phyloP scores from a whole-genome alignment of 2,113 vertebrate genomes.

The Galemys pyrenaicus region DNA sequence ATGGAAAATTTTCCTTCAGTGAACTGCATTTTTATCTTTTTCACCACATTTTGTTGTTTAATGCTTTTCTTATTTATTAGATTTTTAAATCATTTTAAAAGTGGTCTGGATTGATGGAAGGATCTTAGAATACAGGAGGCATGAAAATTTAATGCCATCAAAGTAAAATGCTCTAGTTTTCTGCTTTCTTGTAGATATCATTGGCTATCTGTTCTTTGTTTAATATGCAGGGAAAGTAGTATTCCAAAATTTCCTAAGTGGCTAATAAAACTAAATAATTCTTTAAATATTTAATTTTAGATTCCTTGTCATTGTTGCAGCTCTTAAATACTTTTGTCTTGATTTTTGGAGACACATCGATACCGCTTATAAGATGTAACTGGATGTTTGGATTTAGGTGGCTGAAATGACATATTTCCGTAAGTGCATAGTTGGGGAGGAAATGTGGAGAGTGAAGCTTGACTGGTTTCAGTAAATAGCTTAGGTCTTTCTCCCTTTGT shows the following conservation, averaged over 20 bases:
- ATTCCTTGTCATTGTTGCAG: not conserved
- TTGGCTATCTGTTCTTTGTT: not conserved
- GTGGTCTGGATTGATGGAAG: not conserved
- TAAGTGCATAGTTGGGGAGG: not conserved
- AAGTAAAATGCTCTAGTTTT: not conserved
- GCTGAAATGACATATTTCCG: not conserved
- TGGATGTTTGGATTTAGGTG: not conserved
- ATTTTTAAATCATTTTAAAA: constrained; percentile 11
- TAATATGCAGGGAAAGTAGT: not conserved
- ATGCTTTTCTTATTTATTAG: not conserved
- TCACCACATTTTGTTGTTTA: not conserved
- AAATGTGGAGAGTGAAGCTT: not conserved
- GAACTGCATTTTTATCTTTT: constrained; percentile 13
- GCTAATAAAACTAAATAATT: not conserved
- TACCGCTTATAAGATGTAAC: not conserved
- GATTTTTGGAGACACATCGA: not conserved
- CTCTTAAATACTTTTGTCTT: not conserved
- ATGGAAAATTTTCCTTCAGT: not conserved
- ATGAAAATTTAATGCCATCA: not conserved
- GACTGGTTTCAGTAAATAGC: not conserved
- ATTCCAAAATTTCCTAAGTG: not conserved
- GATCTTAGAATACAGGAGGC: not conserved
- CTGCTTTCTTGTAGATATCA: not conserved
- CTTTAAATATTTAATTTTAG: not conserved
- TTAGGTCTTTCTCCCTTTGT: not conserved